phyloP scores from a whole-genome alignment of 2,888 invertebrate species.

The Aphidoletes aphidimyza region DNA sequence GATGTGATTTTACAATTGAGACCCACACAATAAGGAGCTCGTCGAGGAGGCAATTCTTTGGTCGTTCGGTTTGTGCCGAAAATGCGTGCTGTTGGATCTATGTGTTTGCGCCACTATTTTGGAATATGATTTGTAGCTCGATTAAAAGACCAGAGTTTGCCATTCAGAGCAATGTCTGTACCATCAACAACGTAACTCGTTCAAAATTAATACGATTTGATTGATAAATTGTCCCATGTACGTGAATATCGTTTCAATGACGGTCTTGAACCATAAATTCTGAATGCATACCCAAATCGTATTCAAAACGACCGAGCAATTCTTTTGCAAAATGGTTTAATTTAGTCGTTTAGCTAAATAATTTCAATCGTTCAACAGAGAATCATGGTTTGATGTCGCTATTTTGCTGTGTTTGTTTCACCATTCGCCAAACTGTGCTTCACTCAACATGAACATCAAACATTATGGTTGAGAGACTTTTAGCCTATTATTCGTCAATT shows the following conservation, averaged over 20 bases:
- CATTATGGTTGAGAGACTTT: no score
- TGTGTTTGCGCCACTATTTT: not conserved
- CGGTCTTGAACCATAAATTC: not conserved
- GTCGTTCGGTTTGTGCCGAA: not conserved
- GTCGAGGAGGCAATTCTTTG: no score
- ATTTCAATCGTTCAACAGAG: not conserved
- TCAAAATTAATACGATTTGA: slow-evolving; percentile 38
- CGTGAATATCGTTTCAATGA: slow-evolving; percentile 29
- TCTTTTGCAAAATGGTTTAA: not conserved
- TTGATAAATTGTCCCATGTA: slow-evolving; percentile 40
- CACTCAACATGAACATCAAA: not conserved
- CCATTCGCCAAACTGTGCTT: no score
- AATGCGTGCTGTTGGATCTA: not conserved
- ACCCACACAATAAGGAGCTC: not conserved
- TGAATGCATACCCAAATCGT: not conserved
- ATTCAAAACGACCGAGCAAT: not conserved
- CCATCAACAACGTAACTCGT: slow-evolving; percentile 1
- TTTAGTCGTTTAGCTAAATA: not conserved
- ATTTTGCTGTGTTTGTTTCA: no score
- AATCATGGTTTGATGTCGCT: no score
- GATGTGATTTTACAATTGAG: slow-evolving; percentile 1
- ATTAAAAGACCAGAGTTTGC: not conserved
- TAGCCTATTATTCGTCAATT: not conserved
- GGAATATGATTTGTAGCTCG: slow-evolving; percentile 28
- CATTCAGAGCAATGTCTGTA: not conserved